Evolutionary conservation across 2,113 vertebrate genomes (phyloP).

Genomic region (zebrafish (Danio rerio)): GRCz12tu NC_133196.1:50118501-50119000

Average conservation of each 20-base stretch:
- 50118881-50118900: conserved; percentile 64
- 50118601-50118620: conserved; percentile 67
- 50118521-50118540: conserved; percentile 53
- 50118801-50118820: conserved; percentile 19
- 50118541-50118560: conserved; percentile 57
- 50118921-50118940: conserved; percentile 7
- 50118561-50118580: conserved; percentile 61
- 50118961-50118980: too few relatives aligned
- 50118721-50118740: conserved; percentile 71
- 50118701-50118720: too few relatives aligned
- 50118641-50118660: conserved; percentile 65
- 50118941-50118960: neutral
- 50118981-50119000: too few relatives aligned
- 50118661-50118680: conserved; percentile 59
- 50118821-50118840: too few relatives aligned
- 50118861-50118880: conserved; percentile 78
- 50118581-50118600: conserved; percentile 78
- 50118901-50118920: too few relatives aligned
- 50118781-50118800: neutral
- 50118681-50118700: too few relatives aligned
- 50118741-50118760: conserved; percentile 68
- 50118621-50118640: conserved; percentile 71
- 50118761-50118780: conserved; percentile 60
- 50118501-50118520: too few relatives aligned
- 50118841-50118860: too few relatives aligned